Percentiles rank a stretch among this genome's conserved stretches.
Evolutionary conservation across 2,113 vertebrate genomes (phyloP).

Genomic region (Eclectus roratus): DNA sequence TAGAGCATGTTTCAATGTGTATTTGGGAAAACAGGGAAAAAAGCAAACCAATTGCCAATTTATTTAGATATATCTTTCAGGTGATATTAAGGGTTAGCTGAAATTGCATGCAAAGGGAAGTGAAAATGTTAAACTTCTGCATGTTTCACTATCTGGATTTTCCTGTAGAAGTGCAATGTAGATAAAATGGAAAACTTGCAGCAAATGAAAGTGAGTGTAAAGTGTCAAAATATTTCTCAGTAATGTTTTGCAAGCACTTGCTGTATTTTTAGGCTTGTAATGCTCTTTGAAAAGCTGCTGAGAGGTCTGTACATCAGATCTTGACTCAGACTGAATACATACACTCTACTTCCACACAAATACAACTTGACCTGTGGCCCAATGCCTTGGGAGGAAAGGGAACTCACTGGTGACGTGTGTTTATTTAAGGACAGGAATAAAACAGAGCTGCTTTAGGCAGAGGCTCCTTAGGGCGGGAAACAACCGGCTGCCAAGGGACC

Average conservation of each 20-base stretch:
- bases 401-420: fast-evolving
- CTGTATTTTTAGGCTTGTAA: not conserved
- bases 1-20: too few species aligned
- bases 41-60: fast-evolving
- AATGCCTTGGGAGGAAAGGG: not conserved
- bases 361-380: fast-evolving
- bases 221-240: not conserved
- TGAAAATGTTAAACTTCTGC: fast-evolving
- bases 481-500: not conserved
- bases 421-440: not conserved
- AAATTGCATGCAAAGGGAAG: not conserved
- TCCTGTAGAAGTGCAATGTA: not conserved
- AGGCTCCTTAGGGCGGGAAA: not conserved
- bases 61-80: not conserved
- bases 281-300: not conserved
- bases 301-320: not conserved
- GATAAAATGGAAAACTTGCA: not conserved
- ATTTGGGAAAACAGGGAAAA: not conserved
- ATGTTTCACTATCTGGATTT: not conserved
- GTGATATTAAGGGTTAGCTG: not conserved
- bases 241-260: fast-evolving
- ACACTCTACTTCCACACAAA: not conserved
- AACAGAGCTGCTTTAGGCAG: not conserved
- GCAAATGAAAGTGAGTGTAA: not conserved
- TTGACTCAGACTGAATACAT: fast-evolving